Conservation (phyloP, 2,888 invertebrate species). For the Agonum fuliginosum region DNA sequence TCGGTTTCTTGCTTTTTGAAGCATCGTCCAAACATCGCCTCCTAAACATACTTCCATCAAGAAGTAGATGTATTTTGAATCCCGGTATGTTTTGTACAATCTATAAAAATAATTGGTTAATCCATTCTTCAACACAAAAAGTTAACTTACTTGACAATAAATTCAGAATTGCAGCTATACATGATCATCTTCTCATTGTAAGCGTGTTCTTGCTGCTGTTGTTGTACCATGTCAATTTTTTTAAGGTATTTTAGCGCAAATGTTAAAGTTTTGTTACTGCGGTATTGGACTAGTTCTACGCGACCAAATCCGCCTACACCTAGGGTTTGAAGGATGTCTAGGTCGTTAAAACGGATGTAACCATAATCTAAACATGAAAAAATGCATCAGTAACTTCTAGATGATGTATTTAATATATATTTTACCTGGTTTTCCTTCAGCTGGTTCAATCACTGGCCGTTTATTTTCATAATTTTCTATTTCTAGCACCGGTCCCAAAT, state of each 20-base stretch:
- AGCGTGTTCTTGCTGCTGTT: conserved; percentile 92
- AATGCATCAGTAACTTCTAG: too few species aligned
- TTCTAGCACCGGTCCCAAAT: conserved; percentile 87
- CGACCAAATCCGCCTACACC: conserved; percentile 96
- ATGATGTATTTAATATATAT: not conserved
- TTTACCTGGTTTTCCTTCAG: conserved; percentile 24
- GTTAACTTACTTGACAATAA: conserved; percentile 82
- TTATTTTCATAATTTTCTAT: conserved; percentile 74
- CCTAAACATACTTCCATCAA: conserved; percentile 96
- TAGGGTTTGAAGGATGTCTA: conserved; percentile 88
- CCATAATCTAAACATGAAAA: conserved; percentile 76
- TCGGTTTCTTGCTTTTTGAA: conserved; percentile 83
- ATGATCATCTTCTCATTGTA: conserved; percentile 91
- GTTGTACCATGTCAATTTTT: conserved; percentile 91
- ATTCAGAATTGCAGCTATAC: conserved; percentile 85
- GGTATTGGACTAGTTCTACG: conserved; percentile 84
- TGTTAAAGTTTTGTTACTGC: conserved; percentile 74
- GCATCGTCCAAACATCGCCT: conserved; percentile 96
- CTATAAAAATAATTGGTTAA: conserved; percentile 72
- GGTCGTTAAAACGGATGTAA: conserved; percentile 83
- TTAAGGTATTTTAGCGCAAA: conserved; percentile 93
- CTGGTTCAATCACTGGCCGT: not conserved
- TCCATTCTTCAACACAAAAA: conserved; percentile 3
- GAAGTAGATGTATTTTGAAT: conserved; percentile 94
- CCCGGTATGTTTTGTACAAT: conserved; percentile 91